phyloP scores from a whole-genome alignment of 1,140 invertebrate genomes.

The Drosophila trapezifrons region DNA sequence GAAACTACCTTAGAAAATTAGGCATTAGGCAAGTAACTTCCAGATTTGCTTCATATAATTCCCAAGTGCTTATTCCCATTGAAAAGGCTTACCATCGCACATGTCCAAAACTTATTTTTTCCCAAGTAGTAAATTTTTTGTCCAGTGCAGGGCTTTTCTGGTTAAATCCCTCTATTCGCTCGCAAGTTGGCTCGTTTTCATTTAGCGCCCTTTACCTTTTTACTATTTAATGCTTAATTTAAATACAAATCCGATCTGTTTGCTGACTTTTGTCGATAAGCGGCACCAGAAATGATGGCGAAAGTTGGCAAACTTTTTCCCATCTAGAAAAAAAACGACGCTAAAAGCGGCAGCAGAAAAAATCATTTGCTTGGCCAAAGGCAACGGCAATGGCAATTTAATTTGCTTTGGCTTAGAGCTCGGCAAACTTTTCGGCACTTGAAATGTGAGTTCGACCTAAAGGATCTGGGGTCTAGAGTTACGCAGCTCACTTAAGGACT shows the following conservation, averaged over 20 bases:
- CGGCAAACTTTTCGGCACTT: conserved; percentile 51
- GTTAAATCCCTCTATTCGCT: conserved; percentile 52
- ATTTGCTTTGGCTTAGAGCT: conserved; percentile 57
- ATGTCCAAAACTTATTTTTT: no score
- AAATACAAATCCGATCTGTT: conserved; percentile 77
- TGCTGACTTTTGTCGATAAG: conserved; percentile 77
- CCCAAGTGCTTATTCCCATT: no score
- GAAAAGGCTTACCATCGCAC: no score
- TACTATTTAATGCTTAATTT: conserved; percentile 73
- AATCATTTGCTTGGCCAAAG: conserved; percentile 38
- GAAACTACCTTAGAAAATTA: background rate
- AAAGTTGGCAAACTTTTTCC: conserved; percentile 58
- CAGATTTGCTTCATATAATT: no score
- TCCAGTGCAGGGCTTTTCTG: background rate
- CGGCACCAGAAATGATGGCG: conserved; percentile 56
- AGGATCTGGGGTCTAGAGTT: conserved; percentile 24
- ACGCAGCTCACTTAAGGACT: conserved; percentile 14
- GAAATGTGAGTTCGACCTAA: conserved; percentile 35
- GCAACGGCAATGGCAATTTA: conserved; percentile 65
- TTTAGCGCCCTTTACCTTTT: conserved; percentile 52
- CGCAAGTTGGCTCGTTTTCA: conserved; percentile 57
- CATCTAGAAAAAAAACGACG: conserved; percentile 2
- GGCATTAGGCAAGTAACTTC: background rate
- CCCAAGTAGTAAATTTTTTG: conserved; percentile 7
- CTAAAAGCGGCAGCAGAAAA: conserved; percentile 16